Conservation (phyloP, 2,113 vertebrate species). For the Barnardius zonarius region DNA sequence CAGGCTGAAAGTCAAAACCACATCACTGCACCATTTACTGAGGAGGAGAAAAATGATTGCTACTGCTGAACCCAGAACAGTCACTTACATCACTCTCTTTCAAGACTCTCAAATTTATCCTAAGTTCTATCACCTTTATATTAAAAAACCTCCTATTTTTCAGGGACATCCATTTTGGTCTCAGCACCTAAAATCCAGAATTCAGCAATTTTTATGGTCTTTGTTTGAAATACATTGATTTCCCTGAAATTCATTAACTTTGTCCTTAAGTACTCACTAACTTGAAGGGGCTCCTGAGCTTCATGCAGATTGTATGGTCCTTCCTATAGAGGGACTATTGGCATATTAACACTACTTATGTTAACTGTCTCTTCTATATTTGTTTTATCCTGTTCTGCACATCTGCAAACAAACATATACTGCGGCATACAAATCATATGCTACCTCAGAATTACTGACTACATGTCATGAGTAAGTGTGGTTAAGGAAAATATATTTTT, state of each 20-base stretch:
- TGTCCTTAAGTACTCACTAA: not conserved
- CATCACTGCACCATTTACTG: no score
- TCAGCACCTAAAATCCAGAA: not conserved
- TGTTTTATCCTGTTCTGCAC: not conserved
- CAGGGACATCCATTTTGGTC: not conserved
- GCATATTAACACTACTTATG: not conserved
- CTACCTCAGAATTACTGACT: not conserved
- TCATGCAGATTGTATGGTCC: not conserved
- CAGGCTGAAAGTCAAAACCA: no score
- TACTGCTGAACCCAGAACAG: no score
- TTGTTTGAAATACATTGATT: not conserved
- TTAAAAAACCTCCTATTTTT: not conserved
- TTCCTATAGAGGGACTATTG: not conserved
- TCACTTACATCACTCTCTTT: not conserved
- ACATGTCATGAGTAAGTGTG: not conserved
- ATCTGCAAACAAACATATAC: not conserved
- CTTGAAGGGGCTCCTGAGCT: not conserved
- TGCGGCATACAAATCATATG: not conserved
- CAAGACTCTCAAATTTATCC: not conserved
- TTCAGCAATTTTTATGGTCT: not conserved
- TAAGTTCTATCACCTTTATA: not conserved
- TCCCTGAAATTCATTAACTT: not conserved
- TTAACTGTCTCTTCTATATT: not conserved
- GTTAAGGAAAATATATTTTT: not conserved
- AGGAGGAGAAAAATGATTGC: no score